phyloP scores from a whole-genome alignment of 2,797 vertebrate species.

The Siniperca obscura region DNA sequence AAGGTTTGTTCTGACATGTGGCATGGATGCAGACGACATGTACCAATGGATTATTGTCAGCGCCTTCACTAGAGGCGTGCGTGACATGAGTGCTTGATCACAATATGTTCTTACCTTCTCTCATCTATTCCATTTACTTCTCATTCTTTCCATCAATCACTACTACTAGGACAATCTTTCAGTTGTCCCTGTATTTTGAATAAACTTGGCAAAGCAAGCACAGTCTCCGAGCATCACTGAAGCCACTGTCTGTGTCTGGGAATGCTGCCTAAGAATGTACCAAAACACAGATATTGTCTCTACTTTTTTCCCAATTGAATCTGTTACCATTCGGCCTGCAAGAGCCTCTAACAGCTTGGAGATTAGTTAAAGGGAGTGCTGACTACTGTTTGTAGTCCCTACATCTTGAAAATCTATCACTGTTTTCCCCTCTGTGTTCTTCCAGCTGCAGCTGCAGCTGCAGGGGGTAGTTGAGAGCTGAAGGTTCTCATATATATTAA shows the following conservation, averaged over 20 bases:
- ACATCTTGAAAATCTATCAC: constrained; percentile 82
- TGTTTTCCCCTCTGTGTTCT: constrained; percentile 25
- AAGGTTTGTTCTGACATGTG: constrained; percentile 11
- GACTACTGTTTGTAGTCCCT: constrained; percentile 74
- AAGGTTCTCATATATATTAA: constrained; percentile 57
- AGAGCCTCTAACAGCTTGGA: constrained; percentile 68
- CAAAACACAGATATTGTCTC: constrained; percentile 67
- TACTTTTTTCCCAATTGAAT: constrained; percentile 38
- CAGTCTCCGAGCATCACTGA: constrained; percentile 31
- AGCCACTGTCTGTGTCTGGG: constrained; percentile 65
- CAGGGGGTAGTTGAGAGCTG: constrained; percentile 61
- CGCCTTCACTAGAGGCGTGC: not conserved
- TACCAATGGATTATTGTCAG: constrained; percentile 11
- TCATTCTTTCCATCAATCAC: constrained; percentile 55
- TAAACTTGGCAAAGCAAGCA: constrained; percentile 46
- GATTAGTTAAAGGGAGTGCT: constrained; percentile 73
- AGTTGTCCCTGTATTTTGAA: constrained; percentile 44
- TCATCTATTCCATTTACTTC: constrained; percentile 25
- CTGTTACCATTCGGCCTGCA: constrained; percentile 48
- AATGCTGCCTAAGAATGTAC: constrained; percentile 75
- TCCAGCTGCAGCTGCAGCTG: constrained; percentile 61
- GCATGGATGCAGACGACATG: constrained; percentile 10
- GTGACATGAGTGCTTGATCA: constrained; percentile 4
- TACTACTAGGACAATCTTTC: constrained; percentile 41
- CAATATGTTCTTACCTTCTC: constrained; percentile 14